A percentile compares a stretch with the other conserved stretches of the same genome.
These are phyloP conservation scores for Rhinopithecus roxellana DNA, from an alignment of 2,113 vertebrate species.

Conservation along the genomic window DNA sequence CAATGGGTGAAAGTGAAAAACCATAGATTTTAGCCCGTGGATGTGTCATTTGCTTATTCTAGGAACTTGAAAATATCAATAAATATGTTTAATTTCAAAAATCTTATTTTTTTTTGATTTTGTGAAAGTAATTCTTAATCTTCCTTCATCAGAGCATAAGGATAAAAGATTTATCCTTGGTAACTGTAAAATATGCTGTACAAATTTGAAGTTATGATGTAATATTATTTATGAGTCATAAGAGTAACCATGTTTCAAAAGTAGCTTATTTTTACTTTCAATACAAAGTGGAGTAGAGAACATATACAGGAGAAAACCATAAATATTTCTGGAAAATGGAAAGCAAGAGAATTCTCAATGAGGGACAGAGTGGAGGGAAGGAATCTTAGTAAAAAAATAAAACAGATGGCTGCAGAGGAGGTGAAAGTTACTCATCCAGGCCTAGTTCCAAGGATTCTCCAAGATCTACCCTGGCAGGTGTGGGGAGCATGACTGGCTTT, in stretches of 20 bases:
- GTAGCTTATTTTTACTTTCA: background rate
- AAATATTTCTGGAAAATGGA: background rate
- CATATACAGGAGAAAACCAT: background rate
- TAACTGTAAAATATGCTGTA: background rate
- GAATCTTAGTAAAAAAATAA: background rate
- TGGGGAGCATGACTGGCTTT: background rate
- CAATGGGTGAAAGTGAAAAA: background rate
- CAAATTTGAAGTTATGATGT: background rate
- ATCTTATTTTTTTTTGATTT: background rate
- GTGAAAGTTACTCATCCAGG: background rate
- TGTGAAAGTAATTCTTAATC: background rate
- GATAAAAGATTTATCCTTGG: background rate
- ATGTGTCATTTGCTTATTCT: background rate
- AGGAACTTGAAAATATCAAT: background rate
- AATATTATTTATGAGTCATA: background rate
- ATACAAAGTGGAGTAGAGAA: background rate
- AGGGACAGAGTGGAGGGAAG: background rate
- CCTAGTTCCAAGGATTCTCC: background rate
- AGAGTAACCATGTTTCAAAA: background rate
- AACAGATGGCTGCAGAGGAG: background rate
- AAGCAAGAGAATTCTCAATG: background rate
- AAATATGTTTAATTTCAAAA: background rate
- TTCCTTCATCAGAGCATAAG: background rate
- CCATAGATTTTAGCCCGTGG: background rate
- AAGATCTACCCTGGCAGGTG: background rate